Evolutionary conservation across 2,113 vertebrate species (phyloP), one percentile per base, ranked within the genome.

Genomic region (Garra rufa): DNA sequence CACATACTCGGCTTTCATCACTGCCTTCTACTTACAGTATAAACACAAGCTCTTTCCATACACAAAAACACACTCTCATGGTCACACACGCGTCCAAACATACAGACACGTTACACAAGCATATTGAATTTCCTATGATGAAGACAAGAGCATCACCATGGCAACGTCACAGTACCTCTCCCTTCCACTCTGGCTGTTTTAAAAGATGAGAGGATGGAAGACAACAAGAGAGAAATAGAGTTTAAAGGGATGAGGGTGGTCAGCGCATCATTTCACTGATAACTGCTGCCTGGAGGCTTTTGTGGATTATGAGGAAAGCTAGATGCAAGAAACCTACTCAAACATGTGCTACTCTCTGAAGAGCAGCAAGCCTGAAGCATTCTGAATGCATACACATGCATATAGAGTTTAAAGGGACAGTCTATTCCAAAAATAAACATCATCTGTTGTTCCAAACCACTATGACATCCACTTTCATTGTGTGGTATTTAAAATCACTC

Each of bases 121-220:
- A 34, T 4, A 75, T 65, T 82, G 74, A 74, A 65, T 85, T 85
- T 82, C 73, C 71, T 87, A 63, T 38, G 69, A 73, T 71, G 55
- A 87, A 76, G 77, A 86, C 85, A 63, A 84, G 67, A 70, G 50
- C 28, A 38, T 77, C 87, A 78, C 43, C 52, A 85, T 82, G 59
- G 41, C 21, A 87, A 85, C 74, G 24, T 70, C 59, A 85, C 28
- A 82, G 85, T 81, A 74, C 43, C 26, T 76, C 61, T 69, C 82
- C 75, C 84, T 71, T 70, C 61, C 63, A 76, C 17, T 46, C 63
- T 61, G 55, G 26, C 63, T 48, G 82, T 67, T 86, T 71, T 76
- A 43, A 61, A 69, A 59, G 65, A 84, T 24, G 71, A 81, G 71
- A 87, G 52, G 82, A 71, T 7, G 50, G 63, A 61, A 44, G 43